These are phyloP conservation scores for Toxonevra muliebris DNA, from an alignment of 2,888 invertebrate genomes.

Conservation along the genomic window DNA sequence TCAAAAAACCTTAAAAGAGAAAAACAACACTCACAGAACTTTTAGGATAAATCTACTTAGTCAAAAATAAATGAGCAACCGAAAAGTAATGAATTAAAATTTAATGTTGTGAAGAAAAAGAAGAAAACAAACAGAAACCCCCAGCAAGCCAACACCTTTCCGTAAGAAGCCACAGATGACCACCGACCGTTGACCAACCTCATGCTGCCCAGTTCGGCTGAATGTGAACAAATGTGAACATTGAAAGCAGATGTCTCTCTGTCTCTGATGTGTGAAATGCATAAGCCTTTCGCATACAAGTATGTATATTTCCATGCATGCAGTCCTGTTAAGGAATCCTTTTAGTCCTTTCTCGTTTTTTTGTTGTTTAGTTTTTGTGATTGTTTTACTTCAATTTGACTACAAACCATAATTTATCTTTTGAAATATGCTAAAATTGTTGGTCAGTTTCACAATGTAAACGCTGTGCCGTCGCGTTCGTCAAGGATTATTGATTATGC, in stretches of 20 bases:
- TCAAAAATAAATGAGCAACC: too few relatives aligned
- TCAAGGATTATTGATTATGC: slow-evolving; percentile 65
- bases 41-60: too few relatives aligned
- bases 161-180: background rate
- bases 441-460: slow-evolving; percentile 56
- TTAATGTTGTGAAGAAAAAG: background rate
- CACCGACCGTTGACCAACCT: background rate
- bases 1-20: background rate
- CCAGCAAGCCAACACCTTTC: background rate
- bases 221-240: background rate
- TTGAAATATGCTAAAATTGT: slow-evolving; percentile 55
- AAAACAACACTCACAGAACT: too few relatives aligned
- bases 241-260: background rate
- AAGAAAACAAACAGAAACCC: background rate
- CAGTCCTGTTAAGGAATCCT: slow-evolving; percentile 18
- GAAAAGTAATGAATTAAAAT: background rate
- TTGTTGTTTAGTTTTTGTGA: slow-evolving; percentile 41
- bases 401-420: slow-evolving; percentile 64
- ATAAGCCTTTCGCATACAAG: background rate
- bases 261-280: background rate
- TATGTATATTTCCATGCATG: background rate
- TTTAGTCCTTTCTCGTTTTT: slow-evolving; percentile 32
- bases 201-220: background rate
- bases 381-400: slow-evolving; percentile 62
- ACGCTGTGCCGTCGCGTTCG: slow-evolving; percentile 45